Percentiles rank a stretch among this genome's conserved stretches.
Conservation (phyloP, 2,888 invertebrate species). For the Coleophora flavipennella region DNA sequence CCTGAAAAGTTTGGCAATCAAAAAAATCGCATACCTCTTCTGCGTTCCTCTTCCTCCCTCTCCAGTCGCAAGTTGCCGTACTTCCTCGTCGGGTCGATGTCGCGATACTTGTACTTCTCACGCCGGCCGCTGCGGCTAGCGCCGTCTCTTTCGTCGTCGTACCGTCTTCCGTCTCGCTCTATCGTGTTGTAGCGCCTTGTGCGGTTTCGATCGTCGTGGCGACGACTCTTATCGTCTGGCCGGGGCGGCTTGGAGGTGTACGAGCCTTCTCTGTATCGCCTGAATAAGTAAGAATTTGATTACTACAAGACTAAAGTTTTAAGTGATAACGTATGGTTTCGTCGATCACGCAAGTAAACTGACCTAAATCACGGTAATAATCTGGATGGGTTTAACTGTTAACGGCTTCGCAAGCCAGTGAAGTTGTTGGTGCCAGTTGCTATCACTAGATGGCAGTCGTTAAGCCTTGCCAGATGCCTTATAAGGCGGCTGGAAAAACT, state of each 20-base stretch:
- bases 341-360: no score
- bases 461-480: no score
- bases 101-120: constrained; percentile 39
- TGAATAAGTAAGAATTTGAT: constrained; percentile 15
- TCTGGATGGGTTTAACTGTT: no score
- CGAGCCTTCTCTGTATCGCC: constrained; percentile 66
- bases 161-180: constrained; percentile 42
- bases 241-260: constrained; percentile 57
- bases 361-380: no score
- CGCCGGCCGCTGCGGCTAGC: constrained; percentile 24
- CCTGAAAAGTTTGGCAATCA: no score
- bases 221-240: constrained; percentile 48
- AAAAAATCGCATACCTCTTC: constrained; percentile 28
- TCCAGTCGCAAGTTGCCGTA: constrained; percentile 40
- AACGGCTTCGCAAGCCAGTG: no score
- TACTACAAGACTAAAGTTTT: no score
- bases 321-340: no score
- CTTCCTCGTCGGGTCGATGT: constrained; percentile 51
- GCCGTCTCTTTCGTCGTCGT: constrained; percentile 31
- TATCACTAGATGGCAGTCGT: no score
- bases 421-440: no score
- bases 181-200: constrained; percentile 33
- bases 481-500: no score
- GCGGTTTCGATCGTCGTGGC: constrained; percentile 39
- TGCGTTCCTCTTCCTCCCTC: constrained; percentile 41